Base-by-base conservation (phyloP, 2,888 invertebrate genomes). In the Polydrusus cervinus region DNA sequence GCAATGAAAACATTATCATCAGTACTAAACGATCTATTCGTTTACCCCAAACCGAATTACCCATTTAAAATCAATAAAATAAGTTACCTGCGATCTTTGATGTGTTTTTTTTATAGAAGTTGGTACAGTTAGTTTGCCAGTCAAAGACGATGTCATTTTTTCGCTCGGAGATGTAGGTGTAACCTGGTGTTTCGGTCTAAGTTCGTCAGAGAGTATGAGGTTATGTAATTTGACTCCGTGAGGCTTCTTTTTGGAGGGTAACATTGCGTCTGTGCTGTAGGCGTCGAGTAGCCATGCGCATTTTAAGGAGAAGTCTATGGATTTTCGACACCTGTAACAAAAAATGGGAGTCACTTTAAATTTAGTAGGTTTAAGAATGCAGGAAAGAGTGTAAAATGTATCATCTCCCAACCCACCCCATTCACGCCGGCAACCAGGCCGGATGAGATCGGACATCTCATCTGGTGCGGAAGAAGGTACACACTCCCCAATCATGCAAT, bases 231-330 rank as follows among this genome's bases (percentile, higher is more conserved):
- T 93, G 83, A 94, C 90, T 80, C 93, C 93, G 85, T 92, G 92
- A 51, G 93, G 93, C 86, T 93, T 93, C 86, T 91, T 93, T 86
- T 92, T 92, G 70, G 91, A 91, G 70, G 92, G 91, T 78, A 90
- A 86, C 77, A 90, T 89, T 72, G 90, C 90, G 85, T 94, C 96
- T 47, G 94, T 92, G 80, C 95, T 94, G 86, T 96, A 98, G 20
- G 99, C 98, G 83, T 98, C 97, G 84, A 99, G 89, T 69, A 99
- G 89, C 99, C 99, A 99, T 84, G 97, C 95, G 86, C 98, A 94
- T 87, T 97, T 94, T 81, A 99, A 90, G 55, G 98, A 97, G 88
- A 99, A 99, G 89, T 98, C 97, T 75, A 96, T 95, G 80, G 97
- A 97, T 86, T 94, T 92, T 84, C 97, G 92, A 90, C 98, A 98